Conservation (phyloP, 2,113 vertebrate species). For the Callaeas wilsoni region DNA sequence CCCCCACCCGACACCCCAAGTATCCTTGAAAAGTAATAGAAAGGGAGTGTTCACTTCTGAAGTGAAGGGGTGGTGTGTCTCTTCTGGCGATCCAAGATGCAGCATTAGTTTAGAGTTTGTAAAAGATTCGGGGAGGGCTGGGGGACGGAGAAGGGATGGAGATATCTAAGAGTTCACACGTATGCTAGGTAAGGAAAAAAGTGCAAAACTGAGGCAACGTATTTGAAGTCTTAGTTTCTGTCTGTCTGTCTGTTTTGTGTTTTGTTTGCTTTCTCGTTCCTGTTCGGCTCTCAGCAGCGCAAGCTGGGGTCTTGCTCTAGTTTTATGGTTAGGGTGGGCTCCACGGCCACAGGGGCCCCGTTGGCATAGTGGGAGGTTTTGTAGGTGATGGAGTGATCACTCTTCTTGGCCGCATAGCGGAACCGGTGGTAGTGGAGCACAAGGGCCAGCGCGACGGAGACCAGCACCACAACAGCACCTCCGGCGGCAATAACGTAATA, state of each 20-base stretch:
- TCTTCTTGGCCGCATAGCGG: slow-evolving; percentile 97
- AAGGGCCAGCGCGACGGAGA: slow-evolving; percentile 86
- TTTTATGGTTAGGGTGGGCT: slow-evolving; percentile 93
- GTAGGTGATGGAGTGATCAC: slow-evolving; percentile 96
- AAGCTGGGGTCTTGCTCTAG: slow-evolving; percentile 87
- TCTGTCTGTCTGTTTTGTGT: slow-evolving; percentile 65
- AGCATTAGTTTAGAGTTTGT: slow-evolving; percentile 76
- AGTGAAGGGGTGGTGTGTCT: slow-evolving; percentile 60
- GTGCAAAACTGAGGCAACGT: slow-evolving; percentile 83
- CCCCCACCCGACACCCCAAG: neutral
- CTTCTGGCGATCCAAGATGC: slow-evolving; percentile 77
- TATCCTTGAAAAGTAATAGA: slow-evolving; percentile 60
- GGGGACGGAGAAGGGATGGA: neutral
- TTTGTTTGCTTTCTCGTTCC: slow-evolving; percentile 66
- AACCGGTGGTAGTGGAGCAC: slow-evolving; percentile 95
- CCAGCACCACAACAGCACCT: slow-evolving; percentile 92
- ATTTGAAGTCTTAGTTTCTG: slow-evolving; percentile 75
- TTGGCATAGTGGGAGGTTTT: slow-evolving; percentile 90
- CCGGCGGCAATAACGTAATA: slow-evolving; percentile 98
- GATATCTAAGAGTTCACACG: slow-evolving; percentile 73
- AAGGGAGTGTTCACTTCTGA: slow-evolving; percentile 63
- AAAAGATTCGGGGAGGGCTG: slow-evolving; percentile 1
- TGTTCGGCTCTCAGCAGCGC: slow-evolving; percentile 82
- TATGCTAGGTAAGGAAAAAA: slow-evolving; percentile 78
- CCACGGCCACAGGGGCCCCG: slow-evolving; percentile 81